Evolutionary conservation across 2,797 vertebrate species (phyloP).

Genomic region (Cyprinella venusta): DNA sequence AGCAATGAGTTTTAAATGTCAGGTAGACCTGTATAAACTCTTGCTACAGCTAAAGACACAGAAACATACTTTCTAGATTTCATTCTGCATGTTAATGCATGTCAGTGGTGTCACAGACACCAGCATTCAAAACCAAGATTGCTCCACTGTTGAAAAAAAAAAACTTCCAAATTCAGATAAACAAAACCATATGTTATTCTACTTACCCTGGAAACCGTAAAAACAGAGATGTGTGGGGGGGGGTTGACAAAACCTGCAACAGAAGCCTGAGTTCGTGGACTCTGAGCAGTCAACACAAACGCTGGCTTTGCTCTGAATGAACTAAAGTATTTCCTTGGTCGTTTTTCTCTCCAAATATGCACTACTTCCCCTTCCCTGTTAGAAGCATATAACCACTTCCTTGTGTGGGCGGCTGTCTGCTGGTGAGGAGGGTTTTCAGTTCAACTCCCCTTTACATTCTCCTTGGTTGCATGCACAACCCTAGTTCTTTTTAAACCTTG

Average conservation of each 20-base stretch:
- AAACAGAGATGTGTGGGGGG: constrained; percentile 52
- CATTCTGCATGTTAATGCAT: constrained; percentile 28
- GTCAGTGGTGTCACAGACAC: constrained; percentile 4
- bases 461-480: constrained; percentile 20
- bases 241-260: constrained; percentile 59
- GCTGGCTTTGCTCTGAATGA: constrained; percentile 67
- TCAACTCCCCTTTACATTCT: constrained; percentile 58
- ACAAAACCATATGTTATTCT: constrained; percentile 58
- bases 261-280: constrained; percentile 83
- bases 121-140: constrained; percentile 12
- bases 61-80: not conserved
- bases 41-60: not conserved
- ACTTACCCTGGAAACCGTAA: constrained; percentile 75
- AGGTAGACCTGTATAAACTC: not conserved
- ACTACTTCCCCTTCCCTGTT: constrained; percentile 78
- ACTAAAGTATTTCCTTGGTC: constrained; percentile 59
- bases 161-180: constrained; percentile 34
- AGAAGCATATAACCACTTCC: constrained; percentile 80
- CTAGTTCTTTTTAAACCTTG: constrained; percentile 1
- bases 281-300: constrained; percentile 92
- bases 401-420: constrained; percentile 75
- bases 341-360: constrained; percentile 56
- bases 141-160: not conserved
- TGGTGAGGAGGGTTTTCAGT: constrained; percentile 53
- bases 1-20: not conserved